Base-by-base conservation (phyloP, 2,797 vertebrate genomes). In the Myotis daubentonii region DNA sequence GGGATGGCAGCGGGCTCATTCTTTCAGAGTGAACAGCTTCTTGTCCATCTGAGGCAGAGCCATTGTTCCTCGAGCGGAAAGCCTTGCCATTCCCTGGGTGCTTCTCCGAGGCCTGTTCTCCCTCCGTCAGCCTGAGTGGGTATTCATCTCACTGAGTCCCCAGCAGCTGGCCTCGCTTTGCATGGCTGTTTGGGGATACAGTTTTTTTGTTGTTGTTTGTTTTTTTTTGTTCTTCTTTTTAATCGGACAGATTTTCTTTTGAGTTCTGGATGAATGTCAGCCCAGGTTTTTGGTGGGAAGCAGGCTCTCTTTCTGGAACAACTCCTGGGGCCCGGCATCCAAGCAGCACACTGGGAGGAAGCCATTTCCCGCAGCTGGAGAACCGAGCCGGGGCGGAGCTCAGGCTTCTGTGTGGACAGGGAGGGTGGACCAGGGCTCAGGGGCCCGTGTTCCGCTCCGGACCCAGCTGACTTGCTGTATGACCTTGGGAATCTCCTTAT, bases 91-190 rank as follows among this genome's bases (percentile, higher is more conserved):
- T 41, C 74, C 47, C 62, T 16, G 0, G 17, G 55, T 53, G 82
- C 55, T 41, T 38, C 75, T 66, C 41, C 11, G 17, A 8, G 4
- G 89, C 49, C 70, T 86, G 79, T 91, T 95, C 84, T 87, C 62
- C 91, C 65, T 41, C 30, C 30, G 33, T 82, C 68, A 47, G 75
- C 0, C 0, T 65, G 88, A 76, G 84, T 1, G 57, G 78, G 28
- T 91, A 74, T 95, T 95, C 88, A 94, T 95, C 51, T 87, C 57
- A 13, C 51, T 78, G 85, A 85, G 91, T 97, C 97, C 65, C 68
- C 44, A 66, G 82, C 95, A 97, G 94, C 96, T 97, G 96, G 89
- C 75, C 57, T 79, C 75, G 41, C 76, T 94, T 83, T 53, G 82
- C 65, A 38, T 10, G 60, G 41, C 74, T 95, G 47, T 95, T 92